A percentile compares a stretch with the other conserved stretches of the same genome.
phyloP scores from a whole-genome alignment of 37 sponge, comb jelly and placozoan species.

The Axinella damicornis region DNA sequence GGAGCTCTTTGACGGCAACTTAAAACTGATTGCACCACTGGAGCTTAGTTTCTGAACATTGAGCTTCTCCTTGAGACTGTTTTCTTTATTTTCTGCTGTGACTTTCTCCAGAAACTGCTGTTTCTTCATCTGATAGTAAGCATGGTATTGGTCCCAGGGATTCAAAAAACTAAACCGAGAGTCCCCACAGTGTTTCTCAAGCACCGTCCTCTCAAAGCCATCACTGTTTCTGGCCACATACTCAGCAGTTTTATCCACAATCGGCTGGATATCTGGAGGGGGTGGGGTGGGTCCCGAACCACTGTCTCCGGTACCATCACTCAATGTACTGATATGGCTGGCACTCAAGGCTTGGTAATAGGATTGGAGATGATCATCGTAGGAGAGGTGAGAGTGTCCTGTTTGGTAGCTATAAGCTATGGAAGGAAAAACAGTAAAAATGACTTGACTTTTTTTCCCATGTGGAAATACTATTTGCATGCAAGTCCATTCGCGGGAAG shows the following conservation, averaged over 20 bases:
- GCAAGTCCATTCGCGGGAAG: too few species aligned
- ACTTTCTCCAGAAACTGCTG: conserved; percentile 46
- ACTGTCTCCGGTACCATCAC: background rate
- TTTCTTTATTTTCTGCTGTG: background rate
- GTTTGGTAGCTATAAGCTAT: too few species aligned
- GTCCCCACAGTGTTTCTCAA: conserved; percentile 71
- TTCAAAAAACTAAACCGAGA: conserved; percentile 82
- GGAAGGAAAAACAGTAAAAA: too few species aligned
- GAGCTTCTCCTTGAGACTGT: background rate
- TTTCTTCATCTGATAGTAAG: conserved; percentile 79
- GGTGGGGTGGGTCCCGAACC: conserved; percentile 56
- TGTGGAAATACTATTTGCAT: too few species aligned
- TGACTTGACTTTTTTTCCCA: too few species aligned
- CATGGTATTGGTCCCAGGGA: conserved; percentile 77
- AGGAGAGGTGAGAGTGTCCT: background rate
- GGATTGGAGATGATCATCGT: conserved; percentile 10
- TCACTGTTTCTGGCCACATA: conserved; percentile 88
- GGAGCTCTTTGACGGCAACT: conserved; percentile 23
- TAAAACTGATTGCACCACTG: conserved; percentile 73
- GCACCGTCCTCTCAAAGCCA: conserved; percentile 76
- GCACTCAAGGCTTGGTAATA: conserved; percentile 30
- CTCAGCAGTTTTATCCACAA: conserved; percentile 91
- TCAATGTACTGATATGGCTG: background rate
- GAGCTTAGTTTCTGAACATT: conserved; percentile 63
- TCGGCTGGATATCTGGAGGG: conserved; percentile 73